Evolutionary conservation across 2,888 invertebrate species (phyloP), one percentile per base, ranked within the genome.

Genomic region (Merodon equestris): DNA sequence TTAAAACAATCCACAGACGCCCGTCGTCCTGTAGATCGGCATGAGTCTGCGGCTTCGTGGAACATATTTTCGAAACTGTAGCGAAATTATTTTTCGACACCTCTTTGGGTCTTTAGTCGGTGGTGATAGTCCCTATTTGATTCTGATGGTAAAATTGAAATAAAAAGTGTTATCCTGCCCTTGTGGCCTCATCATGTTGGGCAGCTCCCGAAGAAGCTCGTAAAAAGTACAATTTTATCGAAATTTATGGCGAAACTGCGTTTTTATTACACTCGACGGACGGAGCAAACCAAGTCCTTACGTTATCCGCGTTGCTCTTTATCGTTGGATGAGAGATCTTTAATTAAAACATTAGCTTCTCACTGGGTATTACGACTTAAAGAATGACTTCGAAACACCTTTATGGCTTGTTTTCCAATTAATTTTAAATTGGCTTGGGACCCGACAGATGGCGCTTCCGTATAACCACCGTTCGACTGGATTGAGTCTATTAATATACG

Each of bases 171-270:
- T 50, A 48, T 50, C 17, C 40, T 13, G 47, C 42, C 42, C 54
- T 61, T 70, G 70, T 12, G 70, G 70, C 56, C 48, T 48, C 36
- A 27, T 4, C 27, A 9, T 15, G 13, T 17, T 13, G 10, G 10
- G 50, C 17, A 19, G 53, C 58, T 36, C 12, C 17, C 45, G 40
- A 53, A 47, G 27, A 54, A 53, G 47, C 53, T 70, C 60, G 66
- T 67, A 66, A 60, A 66, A 73, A 73, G 42, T 60, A 48, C 42
- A 73, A 67, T 67, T 71, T 56, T 61, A 50, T 36, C 40, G 44
- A 63, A 61, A 56, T 72, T 63, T 67, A 73, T 60, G 54, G n/a
- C 54, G 47, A 7, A 58, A 18, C 54, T 66, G 47, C 48, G 50
- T 50, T 73, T 27, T 73, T 73, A 56, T 67, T 60, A 66, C 54